A percentile compares a stretch with the other conserved stretches of the same genome.
Conservation (phyloP, 1,140 invertebrate genomes). For the Augochlora pura region DNA sequence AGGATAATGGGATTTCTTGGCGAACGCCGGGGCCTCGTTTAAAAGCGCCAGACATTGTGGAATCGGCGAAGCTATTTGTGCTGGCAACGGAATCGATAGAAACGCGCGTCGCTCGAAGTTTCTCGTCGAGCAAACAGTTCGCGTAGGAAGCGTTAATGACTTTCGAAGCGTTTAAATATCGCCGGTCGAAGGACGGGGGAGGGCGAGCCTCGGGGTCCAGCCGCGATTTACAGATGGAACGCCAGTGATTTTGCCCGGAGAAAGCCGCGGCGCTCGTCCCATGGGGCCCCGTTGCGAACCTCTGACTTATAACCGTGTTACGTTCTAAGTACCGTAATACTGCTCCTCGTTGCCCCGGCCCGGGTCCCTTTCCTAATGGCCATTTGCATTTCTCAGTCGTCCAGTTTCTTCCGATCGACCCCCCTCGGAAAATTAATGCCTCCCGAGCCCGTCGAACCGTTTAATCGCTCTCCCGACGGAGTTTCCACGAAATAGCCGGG, state of each 20-base stretch:
- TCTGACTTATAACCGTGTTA: constrained; percentile 32
- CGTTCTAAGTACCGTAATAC: constrained; percentile 23
- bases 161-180: constrained; percentile 34
- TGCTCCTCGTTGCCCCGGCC: too few species aligned
- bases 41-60: too few species aligned
- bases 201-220: neutral
- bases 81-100: too few species aligned
- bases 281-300: neutral
- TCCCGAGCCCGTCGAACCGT: too few species aligned
- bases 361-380: neutral
- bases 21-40: too few species aligned
- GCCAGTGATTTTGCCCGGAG: constrained; percentile 27
- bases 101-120: too few species aligned
- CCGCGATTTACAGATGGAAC: constrained; percentile 11
- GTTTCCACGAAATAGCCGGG: neutral
- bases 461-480: neutral
- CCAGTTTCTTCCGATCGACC: too few species aligned
- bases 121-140: neutral
- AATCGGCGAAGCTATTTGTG: too few species aligned
- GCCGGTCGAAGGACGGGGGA: constrained; percentile 30
- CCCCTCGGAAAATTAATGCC: too few species aligned
- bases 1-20: too few species aligned
- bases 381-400: neutral
- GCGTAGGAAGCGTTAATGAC: constrained; percentile 51
- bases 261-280: constrained; percentile 21